Evolutionary conservation across 2,888 invertebrate genomes (phyloP), one percentile per base, ranked within the genome.

Genomic region (Cantharis nigra): DNA sequence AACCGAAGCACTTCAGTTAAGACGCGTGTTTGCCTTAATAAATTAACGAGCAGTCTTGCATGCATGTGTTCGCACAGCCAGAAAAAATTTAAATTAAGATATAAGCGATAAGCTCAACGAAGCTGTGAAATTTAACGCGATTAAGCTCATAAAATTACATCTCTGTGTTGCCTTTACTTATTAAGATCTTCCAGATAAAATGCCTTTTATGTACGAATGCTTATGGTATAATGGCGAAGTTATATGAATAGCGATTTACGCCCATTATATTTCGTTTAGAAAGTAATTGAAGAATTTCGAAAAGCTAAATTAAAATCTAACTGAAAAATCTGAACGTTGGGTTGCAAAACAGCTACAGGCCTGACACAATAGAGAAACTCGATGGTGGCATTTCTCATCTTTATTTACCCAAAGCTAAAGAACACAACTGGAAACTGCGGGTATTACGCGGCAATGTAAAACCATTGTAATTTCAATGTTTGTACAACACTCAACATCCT

Each of bases 391-490:
- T 70, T 72, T 49, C 70, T 76, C 73, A 71, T 9, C 72, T 65
- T 49, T 78, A 72, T 78, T 75, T 74, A 75, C 78, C 49, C 71
- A 74, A 72, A 78, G 30, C 64, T 69, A 72, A 72, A 72, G 75
- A 75, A 78, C 65, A 70, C 65, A 67, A 72, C 64, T 64, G 75
- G 65, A 73, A 75, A 73, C 73, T 69, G 76, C 64, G 78, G 49
- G 78, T 76, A 78, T 74, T 76, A 76, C 76, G 79, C 69, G 72
- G 71, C 76, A 73, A 49, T 70, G 73, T 70, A 73, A 72, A 72
- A 63, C 70, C 81, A 82, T 83, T 83, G 83, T 84, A 82, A 84
- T 83, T 81, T 79, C 78, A 79, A 81, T 84, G 83, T 84, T 84
- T 84, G 83, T 82, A 80, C 80, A 83, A 82, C 83, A 82, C 84